These are phyloP conservation scores for Willisornis vidua DNA, from an alignment of 2,113 vertebrate genomes.

Conservation along the genomic window DNA sequence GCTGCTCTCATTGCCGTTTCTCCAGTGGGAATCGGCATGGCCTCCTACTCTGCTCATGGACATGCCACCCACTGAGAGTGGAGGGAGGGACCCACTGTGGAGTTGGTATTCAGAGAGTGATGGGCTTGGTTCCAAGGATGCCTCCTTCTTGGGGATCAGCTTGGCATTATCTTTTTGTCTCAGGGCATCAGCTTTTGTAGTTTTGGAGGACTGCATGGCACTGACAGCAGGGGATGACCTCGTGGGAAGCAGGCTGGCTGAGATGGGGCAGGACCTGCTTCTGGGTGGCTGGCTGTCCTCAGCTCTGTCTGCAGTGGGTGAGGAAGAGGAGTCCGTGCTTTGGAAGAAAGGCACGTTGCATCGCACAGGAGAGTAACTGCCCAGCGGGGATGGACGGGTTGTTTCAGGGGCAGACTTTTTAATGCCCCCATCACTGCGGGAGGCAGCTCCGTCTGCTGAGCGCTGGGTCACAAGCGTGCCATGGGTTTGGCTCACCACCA, in stretches of 20 bases:
- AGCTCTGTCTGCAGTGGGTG: constrained; percentile 71
- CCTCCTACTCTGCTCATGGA: constrained; percentile 69
- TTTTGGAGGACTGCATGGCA: constrained; percentile 21
- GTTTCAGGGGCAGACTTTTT: constrained; percentile 73
- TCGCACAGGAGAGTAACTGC: constrained; percentile 91
- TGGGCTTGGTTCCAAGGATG: not conserved
- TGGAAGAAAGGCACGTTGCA: constrained; percentile 79
- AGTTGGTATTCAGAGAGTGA: constrained; percentile 74
- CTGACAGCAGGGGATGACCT: constrained; percentile 65
- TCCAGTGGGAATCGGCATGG: constrained; percentile 65
- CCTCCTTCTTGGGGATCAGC: constrained; percentile 20
- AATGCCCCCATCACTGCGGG: not conserved
- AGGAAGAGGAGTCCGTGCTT: constrained; percentile 82
- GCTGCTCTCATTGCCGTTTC: constrained; percentile 66
- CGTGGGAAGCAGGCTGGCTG: constrained; percentile 71
- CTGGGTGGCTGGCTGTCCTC: constrained; percentile 71
- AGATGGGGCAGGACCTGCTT: constrained; percentile 72
- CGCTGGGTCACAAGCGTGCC: not conserved
- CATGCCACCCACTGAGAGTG: constrained; percentile 49
- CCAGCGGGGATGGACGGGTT: constrained; percentile 89
- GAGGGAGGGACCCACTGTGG: constrained; percentile 70
- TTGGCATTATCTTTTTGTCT: constrained; percentile 33
- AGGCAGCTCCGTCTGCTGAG: constrained; percentile 29
- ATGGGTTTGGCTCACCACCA: not conserved
- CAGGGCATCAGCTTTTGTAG: constrained; percentile 27